Evolutionary conservation across 2,888 invertebrate genomes (phyloP).

Genomic region (Dermolepida albohirtum): DNA sequence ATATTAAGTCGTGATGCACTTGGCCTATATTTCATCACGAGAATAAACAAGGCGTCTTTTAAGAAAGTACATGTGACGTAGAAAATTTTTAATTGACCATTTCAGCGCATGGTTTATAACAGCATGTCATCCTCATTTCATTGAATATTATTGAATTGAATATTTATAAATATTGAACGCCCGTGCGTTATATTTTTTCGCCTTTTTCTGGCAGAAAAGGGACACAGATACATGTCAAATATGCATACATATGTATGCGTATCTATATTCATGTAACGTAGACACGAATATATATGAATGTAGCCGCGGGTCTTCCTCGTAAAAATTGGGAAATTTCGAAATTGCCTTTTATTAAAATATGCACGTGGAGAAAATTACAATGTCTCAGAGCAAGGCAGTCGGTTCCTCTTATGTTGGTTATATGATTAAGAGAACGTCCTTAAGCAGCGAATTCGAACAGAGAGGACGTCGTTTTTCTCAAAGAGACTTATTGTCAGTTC

Average conservation of each 20-base stretch:
- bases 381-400: constrained; percentile 38
- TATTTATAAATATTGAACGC: constrained; percentile 41
- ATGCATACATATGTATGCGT: not conserved
- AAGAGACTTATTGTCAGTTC: constrained; percentile 10
- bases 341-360: constrained; percentile 45
- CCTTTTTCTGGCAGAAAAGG: not conserved
- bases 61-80: constrained; percentile 15
- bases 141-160: constrained; percentile 32
- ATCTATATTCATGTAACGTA: not conserved
- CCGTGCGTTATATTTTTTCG: constrained; percentile 9
- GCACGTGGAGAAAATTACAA: constrained; percentile 42
- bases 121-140: constrained; percentile 33
- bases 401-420: constrained; percentile 19
- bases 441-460: constrained; percentile 1
- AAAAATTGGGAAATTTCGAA: constrained; percentile 44
- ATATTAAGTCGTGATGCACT: constrained; percentile 17
- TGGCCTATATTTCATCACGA: constrained; percentile 34
- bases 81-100: constrained; percentile 42
- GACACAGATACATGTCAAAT: too few relatives aligned
- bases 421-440: constrained; percentile 34
- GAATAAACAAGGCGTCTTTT: constrained; percentile 13
- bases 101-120: constrained; percentile 25
- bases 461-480: constrained; percentile 5
- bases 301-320: constrained; percentile 36
- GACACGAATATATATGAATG: constrained; percentile 36